Evolutionary conservation across 2,888 invertebrate species (phyloP).

Genomic region (Xylota sylvarum): DNA sequence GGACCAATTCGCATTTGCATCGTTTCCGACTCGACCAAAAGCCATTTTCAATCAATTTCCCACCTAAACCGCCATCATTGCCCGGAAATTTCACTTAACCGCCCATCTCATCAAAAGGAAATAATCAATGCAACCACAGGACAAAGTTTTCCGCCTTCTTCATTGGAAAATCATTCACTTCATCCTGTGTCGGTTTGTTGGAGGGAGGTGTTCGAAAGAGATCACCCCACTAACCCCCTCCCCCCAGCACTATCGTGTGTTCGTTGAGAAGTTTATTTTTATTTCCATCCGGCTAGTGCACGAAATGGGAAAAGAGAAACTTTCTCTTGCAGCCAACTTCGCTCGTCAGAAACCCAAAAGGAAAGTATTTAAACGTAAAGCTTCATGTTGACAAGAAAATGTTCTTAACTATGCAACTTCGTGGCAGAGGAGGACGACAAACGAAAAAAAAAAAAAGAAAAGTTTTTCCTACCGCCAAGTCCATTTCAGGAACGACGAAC

Average conservation of each 20-base stretch:
- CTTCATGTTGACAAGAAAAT: constrained; percentile 75
- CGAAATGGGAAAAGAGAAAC: constrained; percentile 22
- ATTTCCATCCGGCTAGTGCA: constrained; percentile 21
- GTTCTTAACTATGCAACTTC: constrained; percentile 73
- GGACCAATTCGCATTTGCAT: neutral
- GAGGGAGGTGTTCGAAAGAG: neutral
- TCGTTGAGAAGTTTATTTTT: constrained; percentile 49
- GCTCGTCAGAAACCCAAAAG: neutral
- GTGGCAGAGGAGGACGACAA: neutral
- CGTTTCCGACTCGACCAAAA: neutral
- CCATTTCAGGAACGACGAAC: constrained; percentile 30
- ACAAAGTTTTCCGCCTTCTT: constrained; percentile 68
- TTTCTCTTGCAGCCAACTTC: constrained; percentile 51
- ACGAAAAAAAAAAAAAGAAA: constrained; percentile 4
- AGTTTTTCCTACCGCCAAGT: constrained; percentile 35
- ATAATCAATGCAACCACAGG: constrained; percentile 70
- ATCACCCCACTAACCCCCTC: too few relatives aligned
- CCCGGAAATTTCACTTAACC: constrained; percentile 71
- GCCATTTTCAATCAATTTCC: constrained; percentile 50
- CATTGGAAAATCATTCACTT: constrained; percentile 61
- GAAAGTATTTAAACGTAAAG: constrained; percentile 68
- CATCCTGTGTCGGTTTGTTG: constrained; percentile 5
- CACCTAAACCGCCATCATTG: constrained; percentile 60
- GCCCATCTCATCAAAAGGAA: constrained; percentile 68
- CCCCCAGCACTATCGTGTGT: neutral